Base-by-base conservation (phyloP, 2,888 invertebrate species). In the Drosophila cognata region DNA sequence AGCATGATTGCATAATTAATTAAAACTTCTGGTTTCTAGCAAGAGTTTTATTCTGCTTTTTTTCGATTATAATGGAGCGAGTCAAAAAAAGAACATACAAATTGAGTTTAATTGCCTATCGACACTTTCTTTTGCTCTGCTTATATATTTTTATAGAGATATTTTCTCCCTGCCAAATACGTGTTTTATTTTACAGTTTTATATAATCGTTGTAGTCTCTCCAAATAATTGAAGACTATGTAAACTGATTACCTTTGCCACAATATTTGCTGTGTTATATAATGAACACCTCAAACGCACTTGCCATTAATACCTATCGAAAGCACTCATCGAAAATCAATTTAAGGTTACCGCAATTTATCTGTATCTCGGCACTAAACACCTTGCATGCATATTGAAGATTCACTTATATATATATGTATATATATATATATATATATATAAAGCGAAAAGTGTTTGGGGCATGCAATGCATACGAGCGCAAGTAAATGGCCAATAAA, bases 341-440 rank as follows among this genome's bases (percentile, higher is more conserved):
- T 58, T 48, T 35, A 38, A 71, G 57, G 52, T 73, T 36, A 53
- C 50, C 53, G 57, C 52, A 58, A 60, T 38, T 53, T 38, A 57
- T 55, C 53, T 48, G 52, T 53, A 60, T 70, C 59, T 71, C 50
- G 53, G 43, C 60, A 28, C 25, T 31, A 41, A 48, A 33, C 60
- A 57, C 77, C 58, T 73, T 68, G 81, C 81, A 74, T 74, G 84
- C 84, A 79, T 78, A 76, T 69, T 69, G 52, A 66, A 69, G 50
- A 69, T 70, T 18, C 41, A 48, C 29, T 53, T 16, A 52, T 16
- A 36, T 41, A 59, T 13, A 50, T 50, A 48, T n/a, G n/a, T 35
- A 35, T 31, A 29, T 36, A 2, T 13, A 43, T 46, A 13, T 21
- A 35, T 38, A 2, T 28, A 21, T 29, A 1, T 43, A 21, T 3